Evolutionary conservation across 2,113 vertebrate species (phyloP).

Genomic region (Phoxinus phoxinus): DNA sequence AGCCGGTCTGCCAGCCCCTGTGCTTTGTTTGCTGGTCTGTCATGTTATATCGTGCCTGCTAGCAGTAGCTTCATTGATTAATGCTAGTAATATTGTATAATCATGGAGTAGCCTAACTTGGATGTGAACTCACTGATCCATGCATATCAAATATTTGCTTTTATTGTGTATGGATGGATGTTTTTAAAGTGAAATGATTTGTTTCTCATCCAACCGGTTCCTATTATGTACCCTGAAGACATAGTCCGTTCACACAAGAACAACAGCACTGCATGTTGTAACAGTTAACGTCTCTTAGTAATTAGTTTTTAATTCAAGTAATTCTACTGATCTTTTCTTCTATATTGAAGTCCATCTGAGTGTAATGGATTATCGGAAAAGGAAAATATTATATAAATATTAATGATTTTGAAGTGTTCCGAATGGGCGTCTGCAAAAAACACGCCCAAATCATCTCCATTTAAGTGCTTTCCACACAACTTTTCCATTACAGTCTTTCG

Average conservation of each 20-base stretch:
- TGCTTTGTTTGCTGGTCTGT: slow-evolving; percentile 4
- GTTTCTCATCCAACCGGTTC: background rate
- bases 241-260: background rate
- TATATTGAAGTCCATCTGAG: too few relatives aligned
- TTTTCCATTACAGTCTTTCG: background rate
- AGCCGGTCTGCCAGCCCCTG: background rate
- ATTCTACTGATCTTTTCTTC: background rate
- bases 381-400: too few relatives aligned
- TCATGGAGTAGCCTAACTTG: background rate
- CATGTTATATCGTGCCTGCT: slow-evolving; percentile 2
- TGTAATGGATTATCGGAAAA: too few relatives aligned
- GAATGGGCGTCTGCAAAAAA: too few relatives aligned
- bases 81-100: background rate
- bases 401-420: too few relatives aligned
- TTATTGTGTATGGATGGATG: background rate
- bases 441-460: background rate
- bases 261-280: background rate
- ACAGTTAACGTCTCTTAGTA: background rate
- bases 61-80: background rate
- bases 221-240: slow-evolving; percentile 3
- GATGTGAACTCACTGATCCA: background rate
- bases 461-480: background rate
- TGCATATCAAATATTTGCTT: background rate
- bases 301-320: background rate
- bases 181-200: background rate